Percentiles rank a stretch among this genome's conserved stretches.
These are phyloP conservation scores for Chrysaora quinquecirrha DNA, from an alignment of 30 jellyfish, hydroid and myxozoan species.

Conservation along the genomic window DNA sequence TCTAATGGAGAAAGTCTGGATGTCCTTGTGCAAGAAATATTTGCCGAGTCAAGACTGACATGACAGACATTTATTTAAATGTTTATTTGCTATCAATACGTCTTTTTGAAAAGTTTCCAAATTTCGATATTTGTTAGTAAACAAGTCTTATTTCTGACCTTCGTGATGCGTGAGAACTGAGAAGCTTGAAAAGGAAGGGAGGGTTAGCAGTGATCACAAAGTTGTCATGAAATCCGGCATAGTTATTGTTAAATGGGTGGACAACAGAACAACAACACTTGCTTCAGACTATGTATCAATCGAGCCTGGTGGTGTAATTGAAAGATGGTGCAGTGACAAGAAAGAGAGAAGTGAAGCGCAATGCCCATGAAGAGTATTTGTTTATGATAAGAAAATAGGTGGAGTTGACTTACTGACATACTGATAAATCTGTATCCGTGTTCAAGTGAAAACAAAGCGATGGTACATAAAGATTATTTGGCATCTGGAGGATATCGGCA, in stretches of 20 bases:
- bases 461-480: background rate
- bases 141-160: too few relatives aligned
- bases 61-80: too few relatives aligned
- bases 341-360: constrained; percentile 14
- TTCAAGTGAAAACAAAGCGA: background rate
- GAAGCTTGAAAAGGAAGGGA: constrained; percentile 25
- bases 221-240: constrained; percentile 38
- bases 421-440: constrained; percentile 36
- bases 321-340: constrained; percentile 51
- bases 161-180: too few relatives aligned
- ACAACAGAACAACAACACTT: constrained; percentile 59
- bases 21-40: too few relatives aligned
- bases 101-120: too few relatives aligned
- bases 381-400: constrained; percentile 23
- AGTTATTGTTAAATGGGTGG: constrained; percentile 49
- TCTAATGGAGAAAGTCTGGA: too few relatives aligned
- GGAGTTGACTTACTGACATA: constrained; percentile 70
- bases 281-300: constrained; percentile 57
- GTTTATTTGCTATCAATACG: too few relatives aligned
- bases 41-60: too few relatives aligned
- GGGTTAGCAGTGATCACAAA: constrained; percentile 34
- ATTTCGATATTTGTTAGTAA: too few relatives aligned
- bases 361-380: constrained; percentile 28
- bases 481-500: background rate
- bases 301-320: constrained; percentile 51